A percentile compares a stretch with the other conserved stretches of the same genome.
Conservation (phyloP, 64 coral and sea anemone species). For the Montipora efflorescens region DNA sequence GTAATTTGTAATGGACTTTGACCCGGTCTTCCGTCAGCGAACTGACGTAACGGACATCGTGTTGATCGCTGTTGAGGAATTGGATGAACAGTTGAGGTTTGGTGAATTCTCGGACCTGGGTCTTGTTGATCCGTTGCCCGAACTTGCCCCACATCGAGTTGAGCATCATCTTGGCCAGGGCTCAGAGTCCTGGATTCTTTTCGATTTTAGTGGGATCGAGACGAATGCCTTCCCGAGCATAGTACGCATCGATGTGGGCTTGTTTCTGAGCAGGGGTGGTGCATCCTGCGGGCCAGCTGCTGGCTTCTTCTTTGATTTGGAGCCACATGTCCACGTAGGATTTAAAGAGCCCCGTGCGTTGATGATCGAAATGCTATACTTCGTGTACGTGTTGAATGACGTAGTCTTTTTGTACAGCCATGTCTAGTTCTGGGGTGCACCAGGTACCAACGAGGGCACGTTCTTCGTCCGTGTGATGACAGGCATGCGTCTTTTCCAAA, state of each 20-base stretch:
- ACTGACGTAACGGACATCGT: background rate
- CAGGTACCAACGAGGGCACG: too few relatives aligned
- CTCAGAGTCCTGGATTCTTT: background rate
- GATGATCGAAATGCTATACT: constrained; percentile 20
- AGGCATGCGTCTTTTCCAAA: too few relatives aligned
- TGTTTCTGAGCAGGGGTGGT: background rate
- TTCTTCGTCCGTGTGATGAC: too few relatives aligned
- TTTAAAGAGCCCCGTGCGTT: background rate
- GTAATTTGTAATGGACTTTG: background rate
- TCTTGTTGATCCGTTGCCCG: background rate
- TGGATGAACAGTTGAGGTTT: background rate
- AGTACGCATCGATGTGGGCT: background rate
- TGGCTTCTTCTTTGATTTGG: constrained; percentile 36
- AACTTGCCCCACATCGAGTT: constrained; percentile 51
- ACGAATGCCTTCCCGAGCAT: background rate
- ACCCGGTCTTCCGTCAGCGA: background rate
- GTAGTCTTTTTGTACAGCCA: constrained; percentile 11
- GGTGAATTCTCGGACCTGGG: background rate
- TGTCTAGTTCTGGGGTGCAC: background rate
- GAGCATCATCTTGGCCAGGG: constrained; percentile 18
- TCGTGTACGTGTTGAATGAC: background rate
- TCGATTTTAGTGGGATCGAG: background rate
- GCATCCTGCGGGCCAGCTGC: background rate
- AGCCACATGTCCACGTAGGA: constrained; percentile 2
- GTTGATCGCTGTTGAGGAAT: background rate